Evolutionary conservation across 2,888 invertebrate species (phyloP).

Genomic region (Ectemnius lituratus): DNA sequence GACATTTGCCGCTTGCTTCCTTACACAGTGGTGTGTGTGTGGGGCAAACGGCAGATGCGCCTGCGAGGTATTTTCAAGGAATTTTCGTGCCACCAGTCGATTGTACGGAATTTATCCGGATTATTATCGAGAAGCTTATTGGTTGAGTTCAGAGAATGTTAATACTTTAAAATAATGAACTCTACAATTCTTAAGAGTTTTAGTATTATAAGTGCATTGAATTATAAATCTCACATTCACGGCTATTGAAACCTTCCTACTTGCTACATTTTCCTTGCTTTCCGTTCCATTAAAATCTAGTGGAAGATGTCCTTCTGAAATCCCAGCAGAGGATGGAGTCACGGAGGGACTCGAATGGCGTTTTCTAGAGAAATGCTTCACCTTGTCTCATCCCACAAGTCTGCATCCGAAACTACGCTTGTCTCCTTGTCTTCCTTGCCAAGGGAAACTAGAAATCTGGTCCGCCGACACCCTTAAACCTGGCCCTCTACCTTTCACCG

Average conservation of each 20-base stretch:
- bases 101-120: no score
- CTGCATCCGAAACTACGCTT: slow-evolving; percentile 38
- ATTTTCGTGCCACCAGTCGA: no score
- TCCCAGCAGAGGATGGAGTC: slow-evolving; percentile 47
- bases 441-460: not conserved
- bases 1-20: slow-evolving; percentile 19
- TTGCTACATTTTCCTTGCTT: no score
- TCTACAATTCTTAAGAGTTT: no score
- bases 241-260: no score
- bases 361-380: slow-evolving; percentile 48
- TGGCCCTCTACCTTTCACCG: slow-evolving; percentile 51
- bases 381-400: slow-evolving; percentile 37
- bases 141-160: no score
- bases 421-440: slow-evolving; percentile 14
- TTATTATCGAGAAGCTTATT: no score
- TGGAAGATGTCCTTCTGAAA: slow-evolving; percentile 45
- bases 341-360: slow-evolving; percentile 41
- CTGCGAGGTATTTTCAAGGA: not conserved
- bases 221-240: no score
- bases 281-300: no score
- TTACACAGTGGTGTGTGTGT: no score
- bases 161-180: no score
- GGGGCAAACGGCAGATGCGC: not conserved
- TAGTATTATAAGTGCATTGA: no score
- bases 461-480: slow-evolving; percentile 38